phyloP scores from a whole-genome alignment of 2,113 vertebrate species.

The Desmodus rotundus region DNA sequence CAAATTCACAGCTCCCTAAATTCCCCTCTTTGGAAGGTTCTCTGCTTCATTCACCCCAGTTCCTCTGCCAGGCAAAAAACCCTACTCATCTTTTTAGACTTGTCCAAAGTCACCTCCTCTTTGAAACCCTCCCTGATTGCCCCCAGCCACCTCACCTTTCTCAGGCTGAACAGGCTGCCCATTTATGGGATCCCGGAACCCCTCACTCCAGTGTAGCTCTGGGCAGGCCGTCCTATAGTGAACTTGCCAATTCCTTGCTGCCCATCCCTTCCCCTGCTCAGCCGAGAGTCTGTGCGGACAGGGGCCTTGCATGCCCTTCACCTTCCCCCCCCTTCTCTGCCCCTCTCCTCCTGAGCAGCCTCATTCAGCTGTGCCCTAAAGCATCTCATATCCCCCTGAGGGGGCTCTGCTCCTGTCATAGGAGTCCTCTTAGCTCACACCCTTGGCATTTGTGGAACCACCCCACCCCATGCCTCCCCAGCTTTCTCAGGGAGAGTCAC shows the following conservation, averaged over 20 bases:
- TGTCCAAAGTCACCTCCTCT: not conserved
- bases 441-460: not conserved
- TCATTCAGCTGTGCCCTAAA: accelerated
- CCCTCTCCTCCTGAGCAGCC: not conserved
- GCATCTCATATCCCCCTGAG: not conserved
- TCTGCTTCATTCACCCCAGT: not conserved
- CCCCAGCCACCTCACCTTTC: too few relatives aligned
- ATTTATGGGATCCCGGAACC: not conserved
- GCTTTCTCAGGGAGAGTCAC: not conserved
- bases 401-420: not conserved
- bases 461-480: not conserved
- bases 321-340: too few relatives aligned
- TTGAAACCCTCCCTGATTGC: not conserved
- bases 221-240: too few relatives aligned
- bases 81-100: not conserved
- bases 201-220: accelerated
- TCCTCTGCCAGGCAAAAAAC: not conserved
- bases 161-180: not conserved
- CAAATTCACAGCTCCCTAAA: not conserved
- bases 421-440: not conserved
- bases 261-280: not conserved
- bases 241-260: not conserved
- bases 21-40: not conserved
- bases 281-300: accelerated
- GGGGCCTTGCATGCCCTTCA: accelerated